Evolutionary conservation across 2,797 vertebrate genomes (phyloP).

Genomic region (Thamnophis elegans): DNA sequence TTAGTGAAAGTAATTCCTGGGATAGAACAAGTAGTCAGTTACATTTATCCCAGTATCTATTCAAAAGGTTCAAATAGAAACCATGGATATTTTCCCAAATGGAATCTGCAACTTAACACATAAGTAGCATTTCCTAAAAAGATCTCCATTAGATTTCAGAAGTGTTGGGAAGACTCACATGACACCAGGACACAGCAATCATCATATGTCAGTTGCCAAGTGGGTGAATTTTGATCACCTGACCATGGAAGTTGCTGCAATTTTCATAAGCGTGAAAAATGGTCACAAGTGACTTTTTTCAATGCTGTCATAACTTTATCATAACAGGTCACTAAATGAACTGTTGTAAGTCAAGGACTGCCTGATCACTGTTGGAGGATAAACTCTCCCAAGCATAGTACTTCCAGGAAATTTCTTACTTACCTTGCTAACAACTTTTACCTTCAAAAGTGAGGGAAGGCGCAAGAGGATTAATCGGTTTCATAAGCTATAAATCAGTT

Average conservation of each 20-base stretch:
- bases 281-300: not conserved
- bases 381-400: not conserved
- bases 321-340: not conserved
- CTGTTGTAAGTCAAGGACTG: not conserved
- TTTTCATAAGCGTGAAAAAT: not conserved
- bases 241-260: not conserved
- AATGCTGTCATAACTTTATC: not conserved
- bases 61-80: not conserved
- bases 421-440: not conserved
- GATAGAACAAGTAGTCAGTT: no score
- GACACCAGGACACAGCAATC: not conserved
- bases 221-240: not conserved
- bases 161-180: not conserved
- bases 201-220: not conserved
- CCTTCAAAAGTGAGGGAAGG: not conserved
- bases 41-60: not conserved
- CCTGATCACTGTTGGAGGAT: not conserved
- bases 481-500: not conserved
- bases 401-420: not conserved
- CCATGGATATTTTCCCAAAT: not conserved
- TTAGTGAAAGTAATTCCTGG: not conserved
- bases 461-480: not conserved
- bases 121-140: no score
- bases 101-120: not conserved
- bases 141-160: not conserved